Evolutionary conservation across 2,797 vertebrate genomes (phyloP).

Genomic region (Cygnus olor): DNA sequence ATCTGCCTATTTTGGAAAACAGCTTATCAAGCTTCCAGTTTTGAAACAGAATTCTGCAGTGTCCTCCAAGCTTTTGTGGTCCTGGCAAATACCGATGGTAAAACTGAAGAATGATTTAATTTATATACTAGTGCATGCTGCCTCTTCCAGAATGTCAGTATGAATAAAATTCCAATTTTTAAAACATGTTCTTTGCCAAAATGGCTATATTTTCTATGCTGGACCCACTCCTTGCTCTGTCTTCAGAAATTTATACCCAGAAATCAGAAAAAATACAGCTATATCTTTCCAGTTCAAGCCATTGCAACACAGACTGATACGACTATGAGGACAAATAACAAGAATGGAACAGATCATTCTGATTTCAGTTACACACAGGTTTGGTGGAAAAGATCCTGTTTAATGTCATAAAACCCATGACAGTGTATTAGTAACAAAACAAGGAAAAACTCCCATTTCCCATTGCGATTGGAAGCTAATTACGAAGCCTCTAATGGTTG

Average conservation of each 20-base stretch:
- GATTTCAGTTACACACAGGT: background rate
- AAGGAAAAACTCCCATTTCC: background rate
- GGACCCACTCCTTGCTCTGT: background rate
- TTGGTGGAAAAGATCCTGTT: background rate
- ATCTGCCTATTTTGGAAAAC: background rate
- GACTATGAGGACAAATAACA: background rate
- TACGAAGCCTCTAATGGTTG: background rate
- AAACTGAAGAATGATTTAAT: background rate
- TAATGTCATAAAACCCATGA: background rate
- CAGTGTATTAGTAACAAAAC: background rate
- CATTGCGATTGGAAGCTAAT: background rate
- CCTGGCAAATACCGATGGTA: background rate
- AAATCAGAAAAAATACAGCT: background rate
- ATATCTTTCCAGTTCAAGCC: background rate
- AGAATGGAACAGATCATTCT: background rate
- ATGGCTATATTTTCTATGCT: background rate
- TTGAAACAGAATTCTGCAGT: background rate
- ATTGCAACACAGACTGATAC: background rate
- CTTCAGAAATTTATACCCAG: background rate
- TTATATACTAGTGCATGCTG: background rate
- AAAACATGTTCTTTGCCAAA: background rate
- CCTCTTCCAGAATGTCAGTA: background rate
- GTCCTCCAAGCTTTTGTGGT: background rate
- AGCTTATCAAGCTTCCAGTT: background rate
- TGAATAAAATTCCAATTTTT: background rate